phyloP scores from a whole-genome alignment of 2,113 vertebrate genomes.

The Sturnus vulgaris region DNA sequence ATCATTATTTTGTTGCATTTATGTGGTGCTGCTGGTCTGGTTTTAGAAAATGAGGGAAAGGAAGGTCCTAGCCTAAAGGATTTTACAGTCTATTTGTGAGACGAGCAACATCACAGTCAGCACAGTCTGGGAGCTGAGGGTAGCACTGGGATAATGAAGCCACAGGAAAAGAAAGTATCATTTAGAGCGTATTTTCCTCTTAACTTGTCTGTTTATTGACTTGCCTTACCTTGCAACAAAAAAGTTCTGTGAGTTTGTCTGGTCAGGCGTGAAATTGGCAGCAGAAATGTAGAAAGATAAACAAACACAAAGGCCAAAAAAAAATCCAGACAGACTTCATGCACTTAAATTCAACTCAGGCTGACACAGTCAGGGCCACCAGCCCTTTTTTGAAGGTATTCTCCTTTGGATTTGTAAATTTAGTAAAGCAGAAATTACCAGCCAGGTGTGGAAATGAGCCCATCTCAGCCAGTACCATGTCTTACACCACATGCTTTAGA shows the following conservation, averaged over 20 bases:
- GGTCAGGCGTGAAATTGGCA: neutral
- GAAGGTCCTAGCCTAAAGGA: neutral
- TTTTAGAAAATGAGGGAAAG: neutral
- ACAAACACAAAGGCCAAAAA: neutral
- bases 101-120: neutral
- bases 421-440: neutral
- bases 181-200: neutral
- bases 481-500: neutral
- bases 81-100: neutral
- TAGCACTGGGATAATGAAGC: neutral
- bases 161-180: neutral
- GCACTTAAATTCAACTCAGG: neutral
- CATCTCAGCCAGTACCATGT: neutral
- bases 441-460: neutral
- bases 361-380: neutral
- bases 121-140: neutral
- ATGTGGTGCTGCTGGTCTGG: neutral
- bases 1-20: conserved; percentile 16
- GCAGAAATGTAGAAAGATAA: neutral
- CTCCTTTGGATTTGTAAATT: neutral
- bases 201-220: neutral
- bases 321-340: neutral
- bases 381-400: neutral
- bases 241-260: neutral
- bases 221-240: neutral